Evolutionary conservation across 2,888 invertebrate genomes (phyloP), one percentile per base, ranked within the genome.

Genomic region (Harpalus rubripes): DNA sequence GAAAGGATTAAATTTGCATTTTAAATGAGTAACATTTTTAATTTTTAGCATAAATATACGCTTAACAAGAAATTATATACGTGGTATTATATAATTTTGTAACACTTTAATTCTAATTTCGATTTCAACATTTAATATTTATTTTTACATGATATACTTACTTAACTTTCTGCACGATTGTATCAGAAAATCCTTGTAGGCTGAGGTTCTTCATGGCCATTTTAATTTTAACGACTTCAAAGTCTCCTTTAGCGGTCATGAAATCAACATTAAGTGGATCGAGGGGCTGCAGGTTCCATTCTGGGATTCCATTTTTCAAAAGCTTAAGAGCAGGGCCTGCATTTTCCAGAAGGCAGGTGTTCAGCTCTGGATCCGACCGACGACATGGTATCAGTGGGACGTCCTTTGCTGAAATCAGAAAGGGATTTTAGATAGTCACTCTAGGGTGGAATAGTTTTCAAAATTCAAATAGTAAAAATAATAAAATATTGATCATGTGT

Each of bases 201-300:
- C 80, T 80, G 5, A 61, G 72, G 12, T 85, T 85, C 18, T 85
- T 85, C 85, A 85, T 85, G 7, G 80, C 59, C 85, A 85, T 85
- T 72, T 85, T 85, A 12, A 85, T 8, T 59, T 85, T 79, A 56
- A 85, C 44, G n/a, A 16, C 8, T 7, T 68, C 72, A 8, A 85
- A 59, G 58, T 85, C 85, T 10, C 85, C 85, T 44, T 79, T 80
- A 32, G 72, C 85, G 4, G 85, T 22, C 79, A 80, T 80, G 16
- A 79, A 85, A 6, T 68, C 68, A 16, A 80, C 15, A 7, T 72
- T 68, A 8, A 79, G 5, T 10, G 85, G 85, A 39, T 85, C 85
- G 16, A 72, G 56, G 10, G 85, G 22, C 8, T 52, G 12, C 2
- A 85, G 52, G 2, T 58, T 65, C 15, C 5, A 44, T 22, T 79